Base-by-base conservation (phyloP, 1,140 invertebrate genomes). In the Linepithema humile region DNA sequence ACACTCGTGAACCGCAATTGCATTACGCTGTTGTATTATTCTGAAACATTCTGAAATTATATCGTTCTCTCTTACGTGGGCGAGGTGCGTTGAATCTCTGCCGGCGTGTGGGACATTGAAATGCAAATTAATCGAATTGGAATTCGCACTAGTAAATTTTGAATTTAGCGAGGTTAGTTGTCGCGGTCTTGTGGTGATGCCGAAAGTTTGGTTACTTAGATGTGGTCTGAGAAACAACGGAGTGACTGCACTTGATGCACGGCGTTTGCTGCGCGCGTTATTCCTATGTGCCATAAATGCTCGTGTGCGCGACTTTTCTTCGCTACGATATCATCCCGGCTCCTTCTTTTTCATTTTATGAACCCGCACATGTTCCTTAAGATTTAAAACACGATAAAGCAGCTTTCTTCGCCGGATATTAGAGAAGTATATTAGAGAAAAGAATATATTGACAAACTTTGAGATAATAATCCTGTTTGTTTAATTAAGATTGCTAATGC, bases 81-180 rank as follows among this genome's bases (percentile, higher is more conserved):
- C 17, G 29, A 17, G 45, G 29, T 15, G n/a, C n/a, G n/a, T 29
- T 17, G 48, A 80, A 43, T 40, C 26, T 43, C 35, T 12, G 40
- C 20, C 43, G 12, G 10, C n/a, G 26, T 70, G 50, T 40, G 23
- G 20, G 26, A 53, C 35, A 80, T 70, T 50, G 48, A 40, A 15
- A 70, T 29, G 23, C 23, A 53, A 53, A 67, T 67, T 67, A 32
- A 40, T 23, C 2, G 32, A 50, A 67, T 70, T 26, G 48, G 53
- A 20, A 59, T 35, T 35, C 10, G 23, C 17, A 73, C 57, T 64
- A 38, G 73, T n/a, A 32, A 83, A 88, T 88, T 88, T 83, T 45
- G 43, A 85, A 83, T 88, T 83, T 85, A 29, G 60, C 40, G 43
- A 77, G 87, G 87, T 89, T 88, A 88, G 83, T 77, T 70, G 70